Evolutionary conservation across 2,113 vertebrate genomes (phyloP).

Genomic region (Phrynocephalus versicolor): DNA sequence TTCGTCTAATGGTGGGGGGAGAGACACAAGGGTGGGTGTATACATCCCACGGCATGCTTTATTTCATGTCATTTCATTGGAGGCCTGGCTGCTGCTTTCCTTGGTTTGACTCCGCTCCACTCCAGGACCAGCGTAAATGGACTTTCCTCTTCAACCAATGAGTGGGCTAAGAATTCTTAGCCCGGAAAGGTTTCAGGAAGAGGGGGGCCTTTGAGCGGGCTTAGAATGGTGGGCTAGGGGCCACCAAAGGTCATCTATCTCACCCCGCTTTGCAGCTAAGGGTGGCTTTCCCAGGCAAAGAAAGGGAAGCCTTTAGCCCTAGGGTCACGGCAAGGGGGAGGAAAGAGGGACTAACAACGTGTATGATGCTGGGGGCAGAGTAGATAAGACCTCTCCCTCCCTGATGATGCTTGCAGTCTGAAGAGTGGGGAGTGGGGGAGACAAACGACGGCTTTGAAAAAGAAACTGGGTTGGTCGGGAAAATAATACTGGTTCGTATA

Average conservation of each 20-base stretch:
- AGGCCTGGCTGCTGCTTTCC: too few species aligned
- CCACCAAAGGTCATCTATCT: neutral
- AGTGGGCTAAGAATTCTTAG: neutral
- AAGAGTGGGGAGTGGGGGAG: neutral
- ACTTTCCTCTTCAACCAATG: too few species aligned
- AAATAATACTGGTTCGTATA: neutral
- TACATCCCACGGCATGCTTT: too few species aligned
- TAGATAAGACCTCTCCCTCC: neutral
- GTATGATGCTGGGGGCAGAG: neutral
- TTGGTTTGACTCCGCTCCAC: neutral
- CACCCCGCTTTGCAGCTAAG: neutral
- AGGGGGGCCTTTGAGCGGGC: too few species aligned
- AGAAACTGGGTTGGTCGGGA: too few species aligned
- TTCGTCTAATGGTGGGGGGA: accelerated
- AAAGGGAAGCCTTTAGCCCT: neutral
- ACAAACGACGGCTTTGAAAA: neutral
- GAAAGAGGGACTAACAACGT: neutral
- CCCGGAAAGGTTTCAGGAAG: too few species aligned
- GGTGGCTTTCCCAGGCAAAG: neutral
- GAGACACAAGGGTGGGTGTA: too few species aligned
- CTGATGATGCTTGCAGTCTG: neutral
- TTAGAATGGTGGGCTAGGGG: too few species aligned
- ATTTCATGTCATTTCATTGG: too few species aligned
- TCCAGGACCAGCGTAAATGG: accelerated
- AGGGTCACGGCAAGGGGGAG: neutral